Evolutionary conservation across 2,888 invertebrate genomes (phyloP), one percentile per base, ranked within the genome.

Genomic region (Leptinotarsa peninsularis): DNA sequence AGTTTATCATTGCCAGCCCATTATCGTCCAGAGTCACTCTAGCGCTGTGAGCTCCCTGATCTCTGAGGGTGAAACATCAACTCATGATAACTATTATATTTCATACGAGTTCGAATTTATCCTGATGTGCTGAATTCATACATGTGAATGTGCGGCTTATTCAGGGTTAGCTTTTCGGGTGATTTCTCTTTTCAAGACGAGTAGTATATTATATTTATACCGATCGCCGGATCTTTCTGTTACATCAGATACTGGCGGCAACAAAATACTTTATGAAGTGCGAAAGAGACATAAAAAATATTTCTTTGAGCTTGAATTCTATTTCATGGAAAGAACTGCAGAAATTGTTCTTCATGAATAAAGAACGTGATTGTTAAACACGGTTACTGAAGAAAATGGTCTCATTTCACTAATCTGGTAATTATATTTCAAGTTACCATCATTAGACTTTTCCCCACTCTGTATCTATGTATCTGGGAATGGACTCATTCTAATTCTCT

Each of bases 61-160:
- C 56, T 72, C 73, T 58, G 74, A 75, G 79, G 76, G 73, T 78
- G 80, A 77, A 66, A 76, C 79, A 72, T 74, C 79, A 85, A 87
- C 86, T 87, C 87, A 86, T 87, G 87, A 87, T 88, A 87, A 88
- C 86, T 86, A 86, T 84, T 86, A 86, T 87, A 86, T 87, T 86
- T 87, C 86, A 86, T 86, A 86, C 85, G 85, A 84, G 84, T 76
- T 78, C 80, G 79, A 83, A 91, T 91, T 90, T 91, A 89, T 88
- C 80, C 83, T 92, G 92, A 92, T 92, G 92, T 92, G 92, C 90
- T 92, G 92, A 92, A 92, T 92, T 91, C 92, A 92, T 92, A 92
- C 92, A 92, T 92, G 91, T 91, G 91, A 92, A 92, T 88, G 88
- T 85, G 88, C 84, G 83, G 88, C 88, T 88, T 89, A 88, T 88